Percentiles rank a stretch among this genome's conserved stretches.
These are phyloP conservation scores for Phortica magna DNA, from an alignment of 2,888 invertebrate species.

Conservation along the genomic window DNA sequence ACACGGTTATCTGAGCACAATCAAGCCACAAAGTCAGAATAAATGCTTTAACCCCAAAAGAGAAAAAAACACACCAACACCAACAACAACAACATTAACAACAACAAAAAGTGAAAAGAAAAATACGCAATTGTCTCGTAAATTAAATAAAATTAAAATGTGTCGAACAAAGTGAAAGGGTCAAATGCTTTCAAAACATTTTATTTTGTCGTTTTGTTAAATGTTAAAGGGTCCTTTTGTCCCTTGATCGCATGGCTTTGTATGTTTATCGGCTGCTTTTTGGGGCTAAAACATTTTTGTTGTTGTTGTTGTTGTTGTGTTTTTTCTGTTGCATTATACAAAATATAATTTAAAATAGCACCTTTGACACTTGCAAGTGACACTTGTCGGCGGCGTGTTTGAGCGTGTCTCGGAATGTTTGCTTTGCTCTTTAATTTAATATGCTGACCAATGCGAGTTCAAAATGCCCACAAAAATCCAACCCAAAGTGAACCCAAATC, in stretches of 20 bases:
- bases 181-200: background rate
- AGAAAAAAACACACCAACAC: background rate
- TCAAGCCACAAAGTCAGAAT: background rate
- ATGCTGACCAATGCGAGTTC: slow-evolving; percentile 57
- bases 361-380: slow-evolving; percentile 73
- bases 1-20: background rate
- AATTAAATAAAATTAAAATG: slow-evolving; percentile 22
- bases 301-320: slow-evolving; percentile 14
- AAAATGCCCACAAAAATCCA: background rate
- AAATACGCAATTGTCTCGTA: slow-evolving; percentile 19
- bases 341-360: slow-evolving; percentile 53
- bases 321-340: slow-evolving; percentile 25
- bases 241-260: slow-evolving; percentile 1
- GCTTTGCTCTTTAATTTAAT: slow-evolving; percentile 65
- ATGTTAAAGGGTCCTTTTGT: slow-evolving; percentile 3
- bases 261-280: slow-evolving; percentile 17
- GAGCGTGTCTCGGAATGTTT: slow-evolving; percentile 3
- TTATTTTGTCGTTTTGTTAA: background rate
- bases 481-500: slow-evolving; percentile 65
- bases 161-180: slow-evolving; percentile 6
- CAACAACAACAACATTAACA: background rate
- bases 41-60: background rate
- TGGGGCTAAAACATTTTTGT: slow-evolving; percentile 9
- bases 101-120: background rate
- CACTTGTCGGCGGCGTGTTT: slow-evolving; percentile 51